Percentiles rank a stretch among this genome's conserved stretches.
Evolutionary conservation across 2,888 invertebrate genomes (phyloP).

Genomic region (Pristionchus arcanus): DNA sequence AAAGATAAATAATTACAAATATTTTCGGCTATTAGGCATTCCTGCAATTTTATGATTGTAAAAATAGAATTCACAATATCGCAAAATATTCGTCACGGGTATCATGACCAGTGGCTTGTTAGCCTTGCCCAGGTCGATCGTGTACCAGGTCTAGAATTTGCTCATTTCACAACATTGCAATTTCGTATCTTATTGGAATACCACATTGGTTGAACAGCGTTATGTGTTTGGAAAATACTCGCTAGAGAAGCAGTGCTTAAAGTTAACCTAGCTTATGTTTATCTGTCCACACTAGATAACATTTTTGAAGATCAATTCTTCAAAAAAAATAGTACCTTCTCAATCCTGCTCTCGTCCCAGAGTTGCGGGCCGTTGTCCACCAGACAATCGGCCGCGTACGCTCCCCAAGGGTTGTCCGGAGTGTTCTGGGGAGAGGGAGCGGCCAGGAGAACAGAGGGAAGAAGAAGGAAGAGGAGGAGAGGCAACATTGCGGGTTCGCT

Average conservation of each 20-base stretch:
- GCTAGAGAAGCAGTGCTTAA: no score
- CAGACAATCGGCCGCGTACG: constrained; percentile 17
- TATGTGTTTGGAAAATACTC: no score
- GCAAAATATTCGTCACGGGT: no score
- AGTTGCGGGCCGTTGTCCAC: not conserved
- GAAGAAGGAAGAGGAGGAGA: constrained; percentile 34
- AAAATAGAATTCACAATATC: no score
- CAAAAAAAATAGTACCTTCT: no score
- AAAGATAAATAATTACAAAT: not conserved
- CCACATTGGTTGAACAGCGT: no score
- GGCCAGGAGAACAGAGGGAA: not conserved
- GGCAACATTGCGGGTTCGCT: not conserved
- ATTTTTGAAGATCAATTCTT: not conserved
- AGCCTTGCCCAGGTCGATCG: not conserved
- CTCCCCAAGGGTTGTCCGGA: constrained; percentile 30
- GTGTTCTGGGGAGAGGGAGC: not conserved
- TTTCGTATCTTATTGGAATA: no score
- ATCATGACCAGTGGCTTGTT: no score
- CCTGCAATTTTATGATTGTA: not conserved
- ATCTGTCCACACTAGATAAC: not conserved
- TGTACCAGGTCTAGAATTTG: constrained; percentile 27
- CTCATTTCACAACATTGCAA: no score
- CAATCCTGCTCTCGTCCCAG: constrained; percentile 1
- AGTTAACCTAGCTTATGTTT: not conserved
- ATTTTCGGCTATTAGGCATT: not conserved